Evolutionary conservation across 1,140 invertebrate species (phyloP), one percentile per base, ranked within the genome.

Genomic region (Bombus picipes): DNA sequence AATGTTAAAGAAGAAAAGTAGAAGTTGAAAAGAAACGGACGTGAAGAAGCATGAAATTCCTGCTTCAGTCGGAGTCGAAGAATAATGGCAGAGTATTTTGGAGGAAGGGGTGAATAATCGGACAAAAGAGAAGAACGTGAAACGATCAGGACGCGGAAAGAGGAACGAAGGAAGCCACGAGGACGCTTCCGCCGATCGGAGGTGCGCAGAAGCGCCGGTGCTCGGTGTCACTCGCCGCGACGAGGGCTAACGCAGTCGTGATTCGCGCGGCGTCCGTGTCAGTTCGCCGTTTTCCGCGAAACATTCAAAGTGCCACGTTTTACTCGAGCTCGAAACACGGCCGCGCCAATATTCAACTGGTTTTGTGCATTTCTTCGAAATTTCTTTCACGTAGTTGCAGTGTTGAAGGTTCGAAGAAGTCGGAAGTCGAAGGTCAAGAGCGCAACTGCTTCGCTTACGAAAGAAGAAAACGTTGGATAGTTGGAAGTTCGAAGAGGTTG

Each of bases 211-310:
- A 80, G 59, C 72, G 73, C n/a, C 34, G 62, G 59, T 76, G 37
- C 47, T 74, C 78, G 81, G 80, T 71, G 72, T 87, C 80, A 53
- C 78, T 32, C 73, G 76, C 22, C 62, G 79, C 85, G 79, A 65
- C 87, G 82, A 65, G 65, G 59, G 68, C 81, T 25, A 72, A 76
- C 57, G 34, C 90, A 91, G 90, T 91, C 72, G 85, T 71, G 89
- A 90, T 77, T 89, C 87, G 87, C 66, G 59, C 87, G 76, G 87
- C 87, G 70, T 28, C 39, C 66, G 85, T 85, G 81, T 0, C 79
- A 82, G 84, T 88, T 80, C 80, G 32, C 22, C 22, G 37, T 72
- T 59, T 28, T 18, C 8, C 32, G 83, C 39, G 57, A 1, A n/a
- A 62, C 59, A 13, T n/a, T 59, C 25, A 28, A 59, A 59, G 25